phyloP scores from a whole-genome alignment of 2,888 invertebrate species.

The Epirrhoe tristata region DNA sequence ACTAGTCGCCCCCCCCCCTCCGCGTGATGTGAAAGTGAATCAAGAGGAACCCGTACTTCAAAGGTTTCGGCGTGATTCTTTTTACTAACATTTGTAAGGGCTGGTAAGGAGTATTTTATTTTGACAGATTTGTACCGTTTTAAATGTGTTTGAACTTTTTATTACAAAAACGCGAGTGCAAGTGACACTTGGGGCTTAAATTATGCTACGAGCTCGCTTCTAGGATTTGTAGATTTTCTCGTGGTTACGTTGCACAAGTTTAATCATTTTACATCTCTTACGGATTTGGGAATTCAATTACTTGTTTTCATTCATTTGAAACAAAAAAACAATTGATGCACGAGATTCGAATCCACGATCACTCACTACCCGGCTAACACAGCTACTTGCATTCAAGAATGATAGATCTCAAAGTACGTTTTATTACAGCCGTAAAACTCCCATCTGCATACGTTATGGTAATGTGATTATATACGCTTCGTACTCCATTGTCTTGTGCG shows the following conservation, averaged over 20 bases:
- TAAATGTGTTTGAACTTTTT: not conserved
- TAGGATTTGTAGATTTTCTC: too few species aligned
- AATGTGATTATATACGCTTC: constrained; percentile 18
- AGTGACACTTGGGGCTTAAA: too few species aligned
- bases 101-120: not conserved
- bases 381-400: not conserved
- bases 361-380: too few species aligned
- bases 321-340: too few species aligned
- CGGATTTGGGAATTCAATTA: too few species aligned
- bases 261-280: too few species aligned
- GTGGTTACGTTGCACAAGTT: too few species aligned
- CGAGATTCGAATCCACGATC: too few species aligned
- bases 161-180: too few species aligned
- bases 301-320: too few species aligned
- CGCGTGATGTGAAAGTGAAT: constrained; percentile 13
- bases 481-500: constrained; percentile 11
- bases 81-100: constrained; percentile 14
- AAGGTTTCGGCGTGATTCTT: constrained; percentile 22
- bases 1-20: not conserved
- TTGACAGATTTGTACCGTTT: not conserved
- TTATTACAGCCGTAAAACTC: constrained; percentile 1
- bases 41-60: constrained; percentile 23
- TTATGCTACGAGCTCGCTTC: too few species aligned
- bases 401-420: constrained; percentile 13
- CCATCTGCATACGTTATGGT: constrained; percentile 20